phyloP scores from a whole-genome alignment of 2,888 invertebrate species.

The Drosophila falleni region DNA sequence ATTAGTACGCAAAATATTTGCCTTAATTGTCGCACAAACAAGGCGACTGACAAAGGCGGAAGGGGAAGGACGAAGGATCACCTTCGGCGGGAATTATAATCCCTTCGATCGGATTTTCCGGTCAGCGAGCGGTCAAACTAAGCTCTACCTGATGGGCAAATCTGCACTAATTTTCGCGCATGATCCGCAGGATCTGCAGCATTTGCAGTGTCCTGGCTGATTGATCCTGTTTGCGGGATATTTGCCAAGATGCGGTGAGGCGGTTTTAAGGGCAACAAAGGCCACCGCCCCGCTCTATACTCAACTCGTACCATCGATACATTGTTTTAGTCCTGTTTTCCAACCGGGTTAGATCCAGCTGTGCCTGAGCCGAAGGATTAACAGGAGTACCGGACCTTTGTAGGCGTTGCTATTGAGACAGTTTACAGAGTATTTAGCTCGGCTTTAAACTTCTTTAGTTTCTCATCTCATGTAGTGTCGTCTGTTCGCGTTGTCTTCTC shows the following conservation, averaged over 20 bases:
- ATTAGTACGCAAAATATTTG: slow-evolving; percentile 84
- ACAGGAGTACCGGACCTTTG: slow-evolving; percentile 33
- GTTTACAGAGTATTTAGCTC: slow-evolving; percentile 71
- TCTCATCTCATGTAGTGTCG: neutral
- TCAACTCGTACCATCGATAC: neutral
- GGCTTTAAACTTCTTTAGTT: slow-evolving; percentile 45
- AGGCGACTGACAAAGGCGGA: slow-evolving; percentile 22
- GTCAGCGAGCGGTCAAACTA: slow-evolving; percentile 59
- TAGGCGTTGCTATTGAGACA: slow-evolving; percentile 79
- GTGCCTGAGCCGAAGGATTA: slow-evolving; percentile 59
- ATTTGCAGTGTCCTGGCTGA: slow-evolving; percentile 62
- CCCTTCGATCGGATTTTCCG: slow-evolving; percentile 83
- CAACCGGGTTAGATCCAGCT: slow-evolving; percentile 61
- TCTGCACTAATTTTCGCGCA: slow-evolving; percentile 74
- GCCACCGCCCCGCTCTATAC: slow-evolving; percentile 41
- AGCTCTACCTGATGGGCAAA: slow-evolving; percentile 49
- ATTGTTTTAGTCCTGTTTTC: slow-evolving; percentile 31
- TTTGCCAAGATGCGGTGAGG: slow-evolving; percentile 75
- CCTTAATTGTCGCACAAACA: slow-evolving; percentile 75
- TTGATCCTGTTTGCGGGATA: slow-evolving; percentile 78
- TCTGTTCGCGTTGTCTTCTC: neutral
- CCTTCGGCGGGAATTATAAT: slow-evolving; percentile 66
- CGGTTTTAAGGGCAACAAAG: slow-evolving; percentile 58
- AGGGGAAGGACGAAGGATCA: slow-evolving; percentile 9
- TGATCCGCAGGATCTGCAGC: slow-evolving; percentile 60